These are phyloP conservation scores for Epinotia nisella DNA, from an alignment of 2,888 invertebrate species.

Conservation along the genomic window DNA sequence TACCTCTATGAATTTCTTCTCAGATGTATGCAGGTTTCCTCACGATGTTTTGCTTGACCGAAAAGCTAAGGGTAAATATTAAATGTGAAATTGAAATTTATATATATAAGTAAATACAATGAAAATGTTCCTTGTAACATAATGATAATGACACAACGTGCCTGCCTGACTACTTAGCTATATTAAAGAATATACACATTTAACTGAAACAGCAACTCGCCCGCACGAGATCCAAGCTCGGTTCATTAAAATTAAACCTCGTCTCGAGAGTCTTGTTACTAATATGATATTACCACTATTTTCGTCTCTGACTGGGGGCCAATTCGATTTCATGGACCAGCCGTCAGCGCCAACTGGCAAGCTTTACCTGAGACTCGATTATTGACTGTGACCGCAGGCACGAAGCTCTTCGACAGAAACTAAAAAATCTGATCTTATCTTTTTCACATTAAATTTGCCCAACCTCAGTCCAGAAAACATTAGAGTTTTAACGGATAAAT, in stretches of 20 bases:
- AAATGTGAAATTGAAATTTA: no score
- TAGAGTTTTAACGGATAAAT: no score
- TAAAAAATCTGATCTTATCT: background rate
- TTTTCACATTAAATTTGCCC: no score
- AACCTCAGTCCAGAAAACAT: background rate
- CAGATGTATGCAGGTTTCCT: no score
- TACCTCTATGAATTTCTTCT: no score
- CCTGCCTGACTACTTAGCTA: background rate
- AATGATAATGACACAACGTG: background rate
- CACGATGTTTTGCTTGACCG: no score
- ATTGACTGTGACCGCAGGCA: constrained; percentile 6
- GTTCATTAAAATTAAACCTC: constrained; percentile 39
- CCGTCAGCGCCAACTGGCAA: constrained; percentile 66
- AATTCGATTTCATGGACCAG: constrained; percentile 79
- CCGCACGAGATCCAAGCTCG: constrained; percentile 28
- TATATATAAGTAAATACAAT: background rate
- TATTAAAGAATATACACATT: background rate
- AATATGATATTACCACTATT: constrained; percentile 70
- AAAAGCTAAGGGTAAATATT: no score
- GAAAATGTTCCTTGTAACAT: background rate
- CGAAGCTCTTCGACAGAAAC: constrained; percentile 1
- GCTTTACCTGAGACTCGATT: constrained; percentile 33
- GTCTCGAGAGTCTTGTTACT: constrained; percentile 56
- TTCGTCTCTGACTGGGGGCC: constrained; percentile 79
- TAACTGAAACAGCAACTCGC: constrained; percentile 18